Conservation (phyloP, 2,113 vertebrate species). For the Podiceps cristatus region DNA sequence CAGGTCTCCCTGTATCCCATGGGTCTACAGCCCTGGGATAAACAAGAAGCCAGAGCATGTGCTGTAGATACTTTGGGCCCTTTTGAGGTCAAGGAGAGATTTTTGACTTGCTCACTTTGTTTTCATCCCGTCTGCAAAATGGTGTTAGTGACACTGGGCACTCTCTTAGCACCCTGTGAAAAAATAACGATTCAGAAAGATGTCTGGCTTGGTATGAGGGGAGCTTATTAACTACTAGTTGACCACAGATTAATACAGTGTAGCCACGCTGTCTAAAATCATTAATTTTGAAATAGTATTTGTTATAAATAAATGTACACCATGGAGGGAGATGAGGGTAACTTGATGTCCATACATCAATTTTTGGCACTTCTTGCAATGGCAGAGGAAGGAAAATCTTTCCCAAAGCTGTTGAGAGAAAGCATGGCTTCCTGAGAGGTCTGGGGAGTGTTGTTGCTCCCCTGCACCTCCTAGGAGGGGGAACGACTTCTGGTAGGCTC, state of each 20-base stretch:
- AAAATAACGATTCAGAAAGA: not conserved
- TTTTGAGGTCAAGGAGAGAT: not conserved
- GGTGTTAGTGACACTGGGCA: not conserved
- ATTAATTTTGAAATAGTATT: not conserved
- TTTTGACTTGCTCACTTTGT: not conserved
- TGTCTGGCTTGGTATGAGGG: not conserved
- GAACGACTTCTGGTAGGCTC: not conserved
- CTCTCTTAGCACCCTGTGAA: not conserved
- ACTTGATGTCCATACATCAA: not conserved
- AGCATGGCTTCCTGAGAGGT: accelerated
- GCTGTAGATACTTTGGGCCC: not conserved
- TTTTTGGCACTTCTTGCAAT: not conserved
- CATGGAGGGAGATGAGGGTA: not conserved
- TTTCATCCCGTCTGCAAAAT: not conserved
- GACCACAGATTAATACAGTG: not conserved
- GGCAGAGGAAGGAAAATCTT: not conserved
- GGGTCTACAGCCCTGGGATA: not conserved
- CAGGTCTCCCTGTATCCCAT: not conserved
- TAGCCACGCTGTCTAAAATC: not conserved
- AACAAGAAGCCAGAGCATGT: not conserved
- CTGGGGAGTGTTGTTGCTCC: not conserved
- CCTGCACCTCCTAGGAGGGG: not conserved
- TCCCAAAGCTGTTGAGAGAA: not conserved
- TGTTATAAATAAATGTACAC: not conserved
- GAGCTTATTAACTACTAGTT: not conserved